Conservation (phyloP, 2,888 invertebrate species). For the Drosophila monieri region DNA sequence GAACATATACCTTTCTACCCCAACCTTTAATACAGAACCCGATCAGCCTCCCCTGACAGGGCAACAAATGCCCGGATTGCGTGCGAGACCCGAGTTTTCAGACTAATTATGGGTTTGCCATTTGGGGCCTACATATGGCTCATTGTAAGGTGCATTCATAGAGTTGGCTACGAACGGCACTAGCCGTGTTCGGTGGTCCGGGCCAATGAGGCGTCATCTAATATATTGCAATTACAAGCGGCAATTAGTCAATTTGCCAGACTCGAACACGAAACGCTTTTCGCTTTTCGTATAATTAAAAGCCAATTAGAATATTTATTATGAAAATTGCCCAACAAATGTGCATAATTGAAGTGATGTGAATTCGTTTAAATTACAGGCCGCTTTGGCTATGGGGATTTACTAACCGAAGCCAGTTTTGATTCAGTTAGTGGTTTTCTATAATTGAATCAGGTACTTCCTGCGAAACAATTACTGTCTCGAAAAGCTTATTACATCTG, state of each 20-base stretch:
- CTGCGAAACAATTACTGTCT: constrained; percentile 24
- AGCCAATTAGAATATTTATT: constrained; percentile 74
- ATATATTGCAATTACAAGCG: constrained; percentile 71
- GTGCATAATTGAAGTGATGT: constrained; percentile 55
- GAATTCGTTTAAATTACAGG: constrained; percentile 52
- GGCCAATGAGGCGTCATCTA: constrained; percentile 66
- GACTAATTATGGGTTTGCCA: constrained; percentile 63
- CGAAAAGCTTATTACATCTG: constrained; percentile 21
- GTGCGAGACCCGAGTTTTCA: constrained; percentile 36
- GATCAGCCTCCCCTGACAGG: constrained; percentile 12
- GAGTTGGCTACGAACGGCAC: constrained; percentile 16
- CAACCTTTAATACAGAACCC: constrained; percentile 10
- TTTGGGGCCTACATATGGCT: constrained; percentile 38
- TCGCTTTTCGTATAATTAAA: constrained; percentile 69
- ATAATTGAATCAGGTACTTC: constrained; percentile 38
- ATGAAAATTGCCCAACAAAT: constrained; percentile 70
- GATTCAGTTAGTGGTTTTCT: constrained; percentile 19
- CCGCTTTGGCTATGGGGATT: constrained; percentile 17
- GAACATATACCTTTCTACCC: constrained; percentile 3
- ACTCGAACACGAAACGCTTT: constrained; percentile 53
- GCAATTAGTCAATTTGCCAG: constrained; percentile 72
- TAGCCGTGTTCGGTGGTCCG: constrained; percentile 38
- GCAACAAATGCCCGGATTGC: constrained; percentile 50
- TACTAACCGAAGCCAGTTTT: background rate
- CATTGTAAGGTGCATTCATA: constrained; percentile 11